Base-by-base conservation (phyloP, 37 sponge, comb jelly and placozoan genomes). In the Ephydatia muelleri region DNA sequence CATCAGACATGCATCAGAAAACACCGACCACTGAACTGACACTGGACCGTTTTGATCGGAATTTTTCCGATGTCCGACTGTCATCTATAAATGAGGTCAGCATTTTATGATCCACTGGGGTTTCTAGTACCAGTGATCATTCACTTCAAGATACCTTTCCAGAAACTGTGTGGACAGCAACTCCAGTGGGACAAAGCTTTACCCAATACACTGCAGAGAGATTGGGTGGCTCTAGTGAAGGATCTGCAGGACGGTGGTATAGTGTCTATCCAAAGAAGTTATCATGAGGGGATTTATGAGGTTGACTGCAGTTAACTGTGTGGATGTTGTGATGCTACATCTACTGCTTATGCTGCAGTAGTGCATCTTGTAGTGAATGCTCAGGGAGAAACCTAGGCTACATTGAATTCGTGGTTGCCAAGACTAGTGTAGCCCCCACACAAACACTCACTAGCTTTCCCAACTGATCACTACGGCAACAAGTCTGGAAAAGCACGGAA, bases 261-360 rank as follows among this genome's bases (percentile, higher is more conserved):
- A 9, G 29, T 84, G 6, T 33, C 84, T 5, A 65, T 75, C 39
- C 84, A 67, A 8, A 74, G 84, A 32, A 28, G 77, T 39, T 84
- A 75, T 33, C 26, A 30, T 27, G 68, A 68, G 25, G 39, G 74
- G 6, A 19, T 27, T 9, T 73, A 82, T 29, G 64, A 82, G 11
- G 83, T 72, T 8, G 11, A 23, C 9, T 49, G 36, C 27, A 72
- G 29, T 33, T 5, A 12, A 22, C 70, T 84, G 23, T 26, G 34
- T 49, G 85, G 85, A 65, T 84, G 75, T 43, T 76, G 85, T 68
- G 77, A 84, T 33, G 77, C 77, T 38, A 76, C 85, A 12, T 8
- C 12, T 6, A 11, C 14, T 11, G 83, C 75, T 25, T 82, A 82
- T 65, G 83, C 83, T 11, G 83, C 83, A 49, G 83, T 82, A 5